Conservation (phyloP, 2,113 vertebrate genomes). For the Hippopotamus amphibius region DNA sequence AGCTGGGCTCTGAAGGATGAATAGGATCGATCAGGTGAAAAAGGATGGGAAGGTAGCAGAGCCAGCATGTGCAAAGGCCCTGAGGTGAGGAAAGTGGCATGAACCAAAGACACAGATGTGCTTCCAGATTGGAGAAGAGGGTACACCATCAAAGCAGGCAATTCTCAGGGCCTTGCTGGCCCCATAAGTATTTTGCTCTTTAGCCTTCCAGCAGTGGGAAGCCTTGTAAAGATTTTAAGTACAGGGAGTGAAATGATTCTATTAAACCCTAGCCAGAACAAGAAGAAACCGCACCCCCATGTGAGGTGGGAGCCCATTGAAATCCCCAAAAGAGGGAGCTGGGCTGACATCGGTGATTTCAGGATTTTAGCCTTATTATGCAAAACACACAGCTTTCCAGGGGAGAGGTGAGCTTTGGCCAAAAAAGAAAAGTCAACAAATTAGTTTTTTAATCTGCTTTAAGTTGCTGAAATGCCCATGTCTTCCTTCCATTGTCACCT, state of each 20-base stretch:
- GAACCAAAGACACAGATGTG: accelerated
- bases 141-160: too few relatives aligned
- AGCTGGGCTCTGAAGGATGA: not conserved
- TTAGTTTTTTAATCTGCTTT: conserved; percentile 51
- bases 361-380: not conserved
- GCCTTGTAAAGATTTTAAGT: not conserved
- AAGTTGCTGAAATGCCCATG: not conserved
- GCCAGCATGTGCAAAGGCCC: not conserved
- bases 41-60: not conserved
- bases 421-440: conserved; percentile 55
- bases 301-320: not conserved
- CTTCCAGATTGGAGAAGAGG: not conserved
- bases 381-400: not conserved
- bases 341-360: not conserved
- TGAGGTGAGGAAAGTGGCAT: not conserved
- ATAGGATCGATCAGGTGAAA: not conserved
- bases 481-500: conserved; percentile 20
- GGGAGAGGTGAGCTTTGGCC: conserved; percentile 26
- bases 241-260: not conserved
- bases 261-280: not conserved
- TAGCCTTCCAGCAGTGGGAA: not conserved
- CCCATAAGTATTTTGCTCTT: accelerated
- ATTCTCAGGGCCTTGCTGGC: not conserved
- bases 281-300: not conserved
- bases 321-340: not conserved